Base-by-base conservation (phyloP, 2,113 vertebrate species). In the Atherinomorus stipes region DNA sequence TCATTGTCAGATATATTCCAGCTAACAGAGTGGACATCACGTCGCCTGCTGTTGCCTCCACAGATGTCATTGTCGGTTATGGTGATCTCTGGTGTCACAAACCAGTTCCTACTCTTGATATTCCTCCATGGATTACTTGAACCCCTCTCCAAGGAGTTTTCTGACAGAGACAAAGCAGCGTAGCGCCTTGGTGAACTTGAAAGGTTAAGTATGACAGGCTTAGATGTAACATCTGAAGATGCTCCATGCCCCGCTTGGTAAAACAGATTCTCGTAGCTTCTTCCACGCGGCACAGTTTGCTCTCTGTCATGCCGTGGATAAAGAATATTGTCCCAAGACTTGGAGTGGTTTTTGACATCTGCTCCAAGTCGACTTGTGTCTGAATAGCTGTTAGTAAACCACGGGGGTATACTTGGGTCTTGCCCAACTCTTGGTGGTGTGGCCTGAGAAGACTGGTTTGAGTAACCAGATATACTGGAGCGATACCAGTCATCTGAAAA, bases 241-340 rank as follows among this genome's bases (percentile, higher is more conserved):
- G 92, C 72, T 63, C 92, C 93, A 42, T 92, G 92, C 50, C 94
- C 95, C 42, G 94, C 94, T 3, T 95, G 94, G 62, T 93, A 85
- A 26, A 96, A 94, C 70, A 99, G 93, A 80, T 98, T 97, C 78
- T 99, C 97, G 0, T 97, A 97, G 88, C 97, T 99, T 69, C 95
- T 95, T 71, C 97, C 96, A 1, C 95, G 95, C 65, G 94, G 93
- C 71, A 96, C 87, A 2, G 89, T 91, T 71, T 95, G 95, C 16
- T 96, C 95, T 62, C 93, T 92, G 76, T 94, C 95, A 0, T 87
- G 89, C 0, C 79, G 91, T 0, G 96, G 94, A 0, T 95, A 94
- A 23, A 98, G 92, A 85, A 99, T 98, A 83, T 98, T 98, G 85
- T 99, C 97, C 96, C 96, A 99, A 72, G 97, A 99, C 74, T 96